Conservation (phyloP, 2,113 vertebrate genomes). For the Ifrita kowaldi region DNA sequence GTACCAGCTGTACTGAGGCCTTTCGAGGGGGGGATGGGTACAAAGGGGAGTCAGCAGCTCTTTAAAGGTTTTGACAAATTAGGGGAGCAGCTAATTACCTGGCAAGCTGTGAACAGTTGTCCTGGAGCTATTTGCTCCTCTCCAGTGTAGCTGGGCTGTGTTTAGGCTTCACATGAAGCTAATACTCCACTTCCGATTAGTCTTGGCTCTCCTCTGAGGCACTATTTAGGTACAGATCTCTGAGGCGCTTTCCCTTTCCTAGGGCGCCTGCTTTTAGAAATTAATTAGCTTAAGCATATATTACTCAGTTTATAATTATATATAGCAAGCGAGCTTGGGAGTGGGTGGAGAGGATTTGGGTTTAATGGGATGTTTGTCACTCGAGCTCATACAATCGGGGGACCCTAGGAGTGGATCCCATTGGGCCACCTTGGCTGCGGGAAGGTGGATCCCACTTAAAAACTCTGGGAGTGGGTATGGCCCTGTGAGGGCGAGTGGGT, state of each 20-base stretch:
- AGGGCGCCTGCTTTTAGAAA: conserved; percentile 52
- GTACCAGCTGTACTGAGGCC: neutral
- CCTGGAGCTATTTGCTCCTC: conserved; percentile 16
- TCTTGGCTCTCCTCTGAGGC: conserved; percentile 29
- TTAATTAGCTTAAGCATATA: conserved; percentile 43
- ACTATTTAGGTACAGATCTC: conserved; percentile 46
- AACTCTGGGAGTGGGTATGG: neutral
- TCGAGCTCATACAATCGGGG: neutral
- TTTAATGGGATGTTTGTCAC: neutral
- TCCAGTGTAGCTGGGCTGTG: neutral
- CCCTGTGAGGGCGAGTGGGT: rapidly evolving
- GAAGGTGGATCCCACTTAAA: neutral
- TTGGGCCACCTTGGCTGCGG: neutral
- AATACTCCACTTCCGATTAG: conserved; percentile 55
- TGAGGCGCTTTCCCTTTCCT: conserved; percentile 52
- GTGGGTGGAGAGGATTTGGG: neutral
- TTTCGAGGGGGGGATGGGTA: neutral
- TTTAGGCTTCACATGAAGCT: conserved; percentile 37
- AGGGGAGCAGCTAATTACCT: conserved; percentile 57
- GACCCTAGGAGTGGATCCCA: neutral
- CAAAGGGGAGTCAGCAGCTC: conserved; percentile 8
- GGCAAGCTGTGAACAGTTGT: conserved; percentile 58
- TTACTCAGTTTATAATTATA: conserved; percentile 44
- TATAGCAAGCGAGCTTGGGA: neutral
- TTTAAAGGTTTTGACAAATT: conserved; percentile 52